Percentiles rank a stretch among this genome's conserved stretches.
Evolutionary conservation across 1,140 invertebrate species (phyloP).

Genomic region (Neodiprion pinetum): DNA sequence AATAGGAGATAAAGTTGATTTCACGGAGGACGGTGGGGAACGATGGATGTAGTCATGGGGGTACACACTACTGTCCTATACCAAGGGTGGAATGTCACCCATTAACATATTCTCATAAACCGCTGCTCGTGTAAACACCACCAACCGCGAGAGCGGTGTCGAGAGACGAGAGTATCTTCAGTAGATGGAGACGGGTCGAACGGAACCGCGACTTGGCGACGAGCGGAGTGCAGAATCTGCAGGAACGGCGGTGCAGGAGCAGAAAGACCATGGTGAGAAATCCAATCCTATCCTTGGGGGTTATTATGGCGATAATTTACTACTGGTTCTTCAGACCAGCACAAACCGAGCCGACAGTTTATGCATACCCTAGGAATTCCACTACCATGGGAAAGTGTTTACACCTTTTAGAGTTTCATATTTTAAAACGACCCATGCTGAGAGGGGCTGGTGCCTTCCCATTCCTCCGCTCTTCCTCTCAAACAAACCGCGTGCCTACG

Average conservation of each 20-base stretch:
- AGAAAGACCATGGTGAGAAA: slow-evolving; percentile 43
- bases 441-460: background rate
- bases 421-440: slow-evolving; percentile 32
- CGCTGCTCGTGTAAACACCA: slow-evolving; percentile 46
- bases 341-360: slow-evolving; percentile 37
- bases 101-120: slow-evolving; percentile 54
- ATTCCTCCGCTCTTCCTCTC: too few species aligned
- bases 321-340: slow-evolving; percentile 38
- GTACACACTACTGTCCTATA: background rate
- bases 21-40: background rate
- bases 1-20: background rate
- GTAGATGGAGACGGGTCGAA: slow-evolving; percentile 24
- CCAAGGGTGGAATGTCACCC: slow-evolving; percentile 51
- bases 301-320: slow-evolving; percentile 57
- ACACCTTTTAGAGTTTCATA: slow-evolving; percentile 25
- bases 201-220: slow-evolving; percentile 23
- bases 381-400: slow-evolving; percentile 40
- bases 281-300: slow-evolving; percentile 51
- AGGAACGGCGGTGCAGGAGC: slow-evolving; percentile 19
- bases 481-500: background rate
- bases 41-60: too few species aligned
- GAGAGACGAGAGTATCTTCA: background rate
- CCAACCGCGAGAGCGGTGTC: slow-evolving; percentile 21
- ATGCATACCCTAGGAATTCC: slow-evolving; percentile 44
- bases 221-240: slow-evolving; percentile 3